A percentile compares a stretch with the other conserved stretches of the same genome.
Evolutionary conservation across 2,113 vertebrate species (phyloP).

Genomic region (Austrofundulus limnaeus): DNA sequence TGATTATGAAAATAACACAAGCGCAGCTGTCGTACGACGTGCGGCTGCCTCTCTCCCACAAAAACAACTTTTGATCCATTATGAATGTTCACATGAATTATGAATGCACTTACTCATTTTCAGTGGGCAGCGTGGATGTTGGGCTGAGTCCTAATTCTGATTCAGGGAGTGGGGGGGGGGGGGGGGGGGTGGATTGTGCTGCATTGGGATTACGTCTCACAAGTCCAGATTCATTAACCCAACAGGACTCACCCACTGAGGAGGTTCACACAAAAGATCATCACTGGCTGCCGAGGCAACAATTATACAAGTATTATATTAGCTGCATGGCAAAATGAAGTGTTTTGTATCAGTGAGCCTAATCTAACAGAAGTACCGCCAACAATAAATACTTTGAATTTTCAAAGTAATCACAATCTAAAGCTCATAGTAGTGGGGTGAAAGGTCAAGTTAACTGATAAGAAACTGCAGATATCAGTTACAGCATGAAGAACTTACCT

Average conservation of each 20-base stretch:
- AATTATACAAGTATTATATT: not conserved
- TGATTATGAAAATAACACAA: slow-evolving; percentile 9
- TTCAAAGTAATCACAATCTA: no score
- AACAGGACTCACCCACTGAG: slow-evolving; percentile 3
- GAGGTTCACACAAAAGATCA: not conserved
- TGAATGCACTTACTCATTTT: slow-evolving; percentile 39
- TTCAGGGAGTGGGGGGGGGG: slow-evolving; percentile 11
- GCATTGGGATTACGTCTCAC: not conserved
- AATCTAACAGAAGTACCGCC: not conserved
- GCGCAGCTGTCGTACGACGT: not conserved
- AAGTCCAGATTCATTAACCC: slow-evolving; percentile 36
- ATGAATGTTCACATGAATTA: slow-evolving; percentile 51
- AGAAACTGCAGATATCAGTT: no score
- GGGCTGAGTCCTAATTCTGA: slow-evolving; percentile 18
- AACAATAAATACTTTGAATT: no score
- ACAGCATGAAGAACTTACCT: no score
- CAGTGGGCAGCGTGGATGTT: slow-evolving; percentile 21
- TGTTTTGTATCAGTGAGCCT: not conserved
- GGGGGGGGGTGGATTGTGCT: slow-evolving; percentile 9
- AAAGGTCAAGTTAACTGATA: no score
- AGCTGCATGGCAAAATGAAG: not conserved
- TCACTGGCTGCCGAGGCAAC: slow-evolving; percentile 27
- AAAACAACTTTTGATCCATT: slow-evolving; percentile 37
- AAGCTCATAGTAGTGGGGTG: no score
- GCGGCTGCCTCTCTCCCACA: slow-evolving; percentile 4